A percentile compares a stretch with the other conserved stretches of the same genome.
Conservation (phyloP, 2,797 vertebrate genomes). For the Acipenser ruthenus region DNA sequence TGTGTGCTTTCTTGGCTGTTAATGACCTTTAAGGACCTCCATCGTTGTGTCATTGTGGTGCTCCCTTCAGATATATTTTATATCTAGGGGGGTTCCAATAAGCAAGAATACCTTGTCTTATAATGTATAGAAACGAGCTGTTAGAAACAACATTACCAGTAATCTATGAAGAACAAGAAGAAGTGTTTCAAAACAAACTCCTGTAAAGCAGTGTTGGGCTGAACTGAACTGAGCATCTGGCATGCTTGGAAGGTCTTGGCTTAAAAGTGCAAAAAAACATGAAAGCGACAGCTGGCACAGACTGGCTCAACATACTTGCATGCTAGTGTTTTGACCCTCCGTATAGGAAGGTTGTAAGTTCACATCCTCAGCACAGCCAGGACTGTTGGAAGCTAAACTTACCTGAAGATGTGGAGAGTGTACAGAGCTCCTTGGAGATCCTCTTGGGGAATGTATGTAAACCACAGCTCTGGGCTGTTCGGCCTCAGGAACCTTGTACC, state of each 20-base stretch:
- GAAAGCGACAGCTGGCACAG: constrained; percentile 69
- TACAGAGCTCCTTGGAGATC: constrained; percentile 58
- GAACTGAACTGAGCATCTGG: constrained; percentile 51
- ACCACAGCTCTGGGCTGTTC: too few relatives aligned
- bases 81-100: too few relatives aligned
- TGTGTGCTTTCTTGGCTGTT: too few relatives aligned
- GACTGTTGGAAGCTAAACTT: constrained; percentile 32
- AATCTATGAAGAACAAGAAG: too few relatives aligned
- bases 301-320: constrained; percentile 53
- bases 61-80: too few relatives aligned
- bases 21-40: too few relatives aligned
- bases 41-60: too few relatives aligned
- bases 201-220: constrained; percentile 25
- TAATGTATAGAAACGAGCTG: too few relatives aligned
- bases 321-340: constrained; percentile 52
- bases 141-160: too few relatives aligned
- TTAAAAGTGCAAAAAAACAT: constrained; percentile 46
- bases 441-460: too few relatives aligned
- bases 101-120: too few relatives aligned
- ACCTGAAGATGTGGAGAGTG: constrained; percentile 53
- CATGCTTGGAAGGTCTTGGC: constrained; percentile 43
- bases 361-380: constrained; percentile 46
- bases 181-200: neutral
- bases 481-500: too few relatives aligned
- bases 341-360: constrained; percentile 33